Percentiles rank a stretch among this genome's conserved stretches.
These are phyloP conservation scores for Hypena proboscidalis DNA, from an alignment of 2,888 invertebrate genomes.

Conservation along the genomic window DNA sequence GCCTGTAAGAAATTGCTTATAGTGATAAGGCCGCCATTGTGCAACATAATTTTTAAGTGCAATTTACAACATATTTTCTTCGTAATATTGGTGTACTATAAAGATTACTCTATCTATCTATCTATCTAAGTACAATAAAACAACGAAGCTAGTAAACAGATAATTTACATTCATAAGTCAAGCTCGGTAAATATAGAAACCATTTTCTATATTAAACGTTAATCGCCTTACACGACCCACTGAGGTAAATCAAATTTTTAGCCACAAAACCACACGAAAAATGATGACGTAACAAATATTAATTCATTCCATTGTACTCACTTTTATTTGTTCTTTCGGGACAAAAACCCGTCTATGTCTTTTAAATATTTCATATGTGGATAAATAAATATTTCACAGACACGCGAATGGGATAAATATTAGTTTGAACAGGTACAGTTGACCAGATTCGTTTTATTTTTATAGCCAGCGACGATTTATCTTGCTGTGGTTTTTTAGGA, in stretches of 20 bases:
- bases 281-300: constrained; percentile 4
- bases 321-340: constrained; percentile 2
- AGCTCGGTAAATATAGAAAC: not conserved
- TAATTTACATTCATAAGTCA: too few relatives aligned
- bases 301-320: constrained; percentile 6
- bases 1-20: too few relatives aligned
- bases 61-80: too few relatives aligned
- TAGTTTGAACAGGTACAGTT: constrained; percentile 16
- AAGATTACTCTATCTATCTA: too few relatives aligned
- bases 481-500: not conserved
- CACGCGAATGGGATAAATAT: constrained; percentile 8
- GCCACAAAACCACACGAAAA: constrained; percentile 2
- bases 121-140: too few relatives aligned
- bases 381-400: constrained; percentile 9
- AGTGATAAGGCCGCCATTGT: too few relatives aligned
- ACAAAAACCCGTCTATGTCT: constrained; percentile 1
- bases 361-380: constrained; percentile 8
- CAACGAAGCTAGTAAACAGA: too few relatives aligned
- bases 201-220: constrained; percentile 2
- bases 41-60: too few relatives aligned
- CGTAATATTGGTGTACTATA: too few relatives aligned
- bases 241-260: not conserved
- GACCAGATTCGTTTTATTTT: constrained; percentile 9
- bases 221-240: constrained; percentile 6
- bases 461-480: constrained; percentile 4